These are phyloP conservation scores for Himalopsyche kuldschensis DNA, from an alignment of 2,888 invertebrate genomes.

Conservation along the genomic window DNA sequence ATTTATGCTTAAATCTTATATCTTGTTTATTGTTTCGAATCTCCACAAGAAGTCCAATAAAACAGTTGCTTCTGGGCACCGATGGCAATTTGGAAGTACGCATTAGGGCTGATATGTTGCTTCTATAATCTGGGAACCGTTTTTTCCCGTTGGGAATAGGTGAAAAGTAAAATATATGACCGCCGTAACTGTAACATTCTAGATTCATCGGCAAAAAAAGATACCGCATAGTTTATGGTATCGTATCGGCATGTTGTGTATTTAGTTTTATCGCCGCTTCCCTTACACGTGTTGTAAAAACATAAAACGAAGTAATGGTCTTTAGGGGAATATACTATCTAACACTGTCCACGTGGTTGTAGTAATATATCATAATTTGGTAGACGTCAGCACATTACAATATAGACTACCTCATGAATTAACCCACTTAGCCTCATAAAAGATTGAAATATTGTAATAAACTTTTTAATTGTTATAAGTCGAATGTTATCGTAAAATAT, in stretches of 20 bases:
- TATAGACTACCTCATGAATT: too few species aligned
- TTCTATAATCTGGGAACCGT: background rate
- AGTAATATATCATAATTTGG: too few species aligned
- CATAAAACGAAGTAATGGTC: background rate
- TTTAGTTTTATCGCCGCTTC: background rate
- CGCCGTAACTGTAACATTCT: background rate
- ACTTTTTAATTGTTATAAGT: too few species aligned
- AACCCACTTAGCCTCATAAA: too few species aligned
- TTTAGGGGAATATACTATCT: too few species aligned
- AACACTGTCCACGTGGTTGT: too few species aligned
- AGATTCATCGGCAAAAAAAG: background rate
- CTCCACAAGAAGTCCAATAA: background rate
- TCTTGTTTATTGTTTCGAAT: background rate
- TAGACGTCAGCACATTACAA: too few species aligned
- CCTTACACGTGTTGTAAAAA: background rate
- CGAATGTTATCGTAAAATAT: too few species aligned
- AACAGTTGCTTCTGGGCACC: background rate
- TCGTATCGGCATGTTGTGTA: background rate
- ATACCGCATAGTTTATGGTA: background rate
- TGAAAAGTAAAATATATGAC: background rate
- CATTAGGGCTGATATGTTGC: background rate
- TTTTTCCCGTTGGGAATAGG: background rate
- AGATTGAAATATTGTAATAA: too few species aligned
- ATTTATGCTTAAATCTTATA: background rate
- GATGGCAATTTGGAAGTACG: background rate